Conservation (phyloP, 2,113 vertebrate genomes). For the Anhinga rufa region DNA sequence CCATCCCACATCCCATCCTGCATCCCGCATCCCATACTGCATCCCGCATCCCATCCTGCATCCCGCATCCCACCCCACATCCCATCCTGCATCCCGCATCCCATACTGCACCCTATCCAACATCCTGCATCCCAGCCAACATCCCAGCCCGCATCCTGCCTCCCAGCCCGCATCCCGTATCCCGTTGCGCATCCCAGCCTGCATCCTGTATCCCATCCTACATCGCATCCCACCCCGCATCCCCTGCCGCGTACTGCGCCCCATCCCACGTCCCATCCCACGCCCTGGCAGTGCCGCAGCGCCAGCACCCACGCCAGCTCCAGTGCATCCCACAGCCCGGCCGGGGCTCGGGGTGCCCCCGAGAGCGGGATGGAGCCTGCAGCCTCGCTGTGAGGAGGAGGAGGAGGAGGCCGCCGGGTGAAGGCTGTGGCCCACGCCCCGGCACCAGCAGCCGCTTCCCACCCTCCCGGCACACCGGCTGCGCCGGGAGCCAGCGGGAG, state of each 20-base stretch:
- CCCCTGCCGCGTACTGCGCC: background rate
- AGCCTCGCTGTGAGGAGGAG: background rate
- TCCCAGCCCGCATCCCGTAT: background rate
- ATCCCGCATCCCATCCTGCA: background rate
- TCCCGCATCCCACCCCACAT: background rate
- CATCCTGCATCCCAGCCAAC: background rate
- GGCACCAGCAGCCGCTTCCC: background rate
- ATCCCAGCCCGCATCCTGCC: background rate
- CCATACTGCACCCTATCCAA: too few relatives aligned
- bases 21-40: too few relatives aligned
- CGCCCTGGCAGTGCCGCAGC: background rate
- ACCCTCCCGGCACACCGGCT: background rate
- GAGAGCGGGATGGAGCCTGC: background rate
- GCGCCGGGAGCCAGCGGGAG: background rate
- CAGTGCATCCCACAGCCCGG: background rate
- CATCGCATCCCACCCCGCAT: too few relatives aligned
- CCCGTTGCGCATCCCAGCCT: background rate
- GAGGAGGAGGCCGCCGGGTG: background rate
- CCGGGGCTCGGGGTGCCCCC: background rate
- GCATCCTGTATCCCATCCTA: background rate
- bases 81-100: background rate
- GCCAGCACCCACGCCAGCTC: background rate
- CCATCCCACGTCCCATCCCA: background rate
- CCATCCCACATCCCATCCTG: too few relatives aligned
- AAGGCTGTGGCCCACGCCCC: background rate